Conservation (phyloP, 2,113 vertebrate species). For the Apteryx owenii region DNA sequence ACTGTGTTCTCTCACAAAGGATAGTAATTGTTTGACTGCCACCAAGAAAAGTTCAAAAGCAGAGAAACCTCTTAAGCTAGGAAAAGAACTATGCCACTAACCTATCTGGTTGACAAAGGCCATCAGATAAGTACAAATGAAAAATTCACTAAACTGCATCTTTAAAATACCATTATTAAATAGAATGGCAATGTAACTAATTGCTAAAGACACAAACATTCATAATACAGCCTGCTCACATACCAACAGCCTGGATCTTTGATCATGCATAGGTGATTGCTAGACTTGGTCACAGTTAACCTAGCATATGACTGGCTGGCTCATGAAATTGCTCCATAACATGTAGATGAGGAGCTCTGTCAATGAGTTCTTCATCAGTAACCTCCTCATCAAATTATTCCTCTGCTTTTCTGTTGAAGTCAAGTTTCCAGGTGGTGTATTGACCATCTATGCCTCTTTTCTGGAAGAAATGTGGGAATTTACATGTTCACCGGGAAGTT, state of each 20-base stretch:
- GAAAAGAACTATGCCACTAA: neutral
- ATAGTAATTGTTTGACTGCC: neutral
- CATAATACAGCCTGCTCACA: neutral
- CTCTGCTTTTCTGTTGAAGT: neutral
- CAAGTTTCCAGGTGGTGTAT: neutral
- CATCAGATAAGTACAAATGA: neutral
- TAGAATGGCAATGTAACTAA: neutral
- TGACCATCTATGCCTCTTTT: neutral
- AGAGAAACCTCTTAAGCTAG: neutral
- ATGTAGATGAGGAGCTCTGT: neutral
- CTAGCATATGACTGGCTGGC: neutral
- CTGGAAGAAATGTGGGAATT: neutral
- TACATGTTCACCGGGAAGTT: neutral
- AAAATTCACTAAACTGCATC: neutral
- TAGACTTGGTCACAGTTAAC: neutral
- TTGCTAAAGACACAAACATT: neutral
- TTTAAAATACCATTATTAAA: neutral
- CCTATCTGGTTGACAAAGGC: neutral
- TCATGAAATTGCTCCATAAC: neutral
- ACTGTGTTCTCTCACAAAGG: neutral
- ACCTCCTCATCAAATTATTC: neutral
- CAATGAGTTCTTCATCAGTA: neutral
- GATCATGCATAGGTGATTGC: neutral
- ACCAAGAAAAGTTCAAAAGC: neutral
- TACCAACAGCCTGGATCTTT: neutral